phyloP scores from a whole-genome alignment of 2,113 vertebrate species.

The Odontophorus gujanensis region DNA sequence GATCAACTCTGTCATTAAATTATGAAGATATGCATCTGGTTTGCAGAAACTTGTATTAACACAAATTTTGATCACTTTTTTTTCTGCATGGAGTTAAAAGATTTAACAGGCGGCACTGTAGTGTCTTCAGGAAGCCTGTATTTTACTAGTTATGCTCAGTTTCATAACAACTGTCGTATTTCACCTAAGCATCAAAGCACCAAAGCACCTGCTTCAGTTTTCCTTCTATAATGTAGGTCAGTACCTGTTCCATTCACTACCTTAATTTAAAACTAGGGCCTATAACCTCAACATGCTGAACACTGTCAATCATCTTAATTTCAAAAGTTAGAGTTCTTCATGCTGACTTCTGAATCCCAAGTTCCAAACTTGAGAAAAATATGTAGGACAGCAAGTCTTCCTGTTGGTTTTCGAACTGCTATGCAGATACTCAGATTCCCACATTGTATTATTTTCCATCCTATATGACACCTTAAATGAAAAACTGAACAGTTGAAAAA shows the following conservation, averaged over 20 bases:
- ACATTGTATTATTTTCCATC: conserved; percentile 5
- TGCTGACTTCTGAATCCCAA: background rate
- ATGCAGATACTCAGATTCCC: background rate
- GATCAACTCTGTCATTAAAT: background rate
- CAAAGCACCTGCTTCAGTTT: too few relatives aligned
- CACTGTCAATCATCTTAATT: rapidly evolving
- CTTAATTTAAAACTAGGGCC: background rate
- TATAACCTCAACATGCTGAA: background rate
- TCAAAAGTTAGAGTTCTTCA: background rate
- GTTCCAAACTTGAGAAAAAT: background rate
- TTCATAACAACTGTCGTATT: background rate
- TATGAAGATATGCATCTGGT: background rate
- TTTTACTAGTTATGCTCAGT: background rate
- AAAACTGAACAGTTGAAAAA: background rate
- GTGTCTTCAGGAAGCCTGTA: background rate
- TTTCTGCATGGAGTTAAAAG: too few relatives aligned
- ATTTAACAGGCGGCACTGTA: background rate
- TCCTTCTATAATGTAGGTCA: background rate
- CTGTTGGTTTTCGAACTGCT: background rate
- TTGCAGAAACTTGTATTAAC: background rate
- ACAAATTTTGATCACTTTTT: background rate
- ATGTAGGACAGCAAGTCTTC: background rate
- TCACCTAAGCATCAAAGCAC: rapidly evolving
- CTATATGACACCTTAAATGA: background rate
- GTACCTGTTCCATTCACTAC: background rate